These are phyloP conservation scores for Cyclargus thomasi DNA, from an alignment of 1,140 invertebrate species.

Conservation along the genomic window DNA sequence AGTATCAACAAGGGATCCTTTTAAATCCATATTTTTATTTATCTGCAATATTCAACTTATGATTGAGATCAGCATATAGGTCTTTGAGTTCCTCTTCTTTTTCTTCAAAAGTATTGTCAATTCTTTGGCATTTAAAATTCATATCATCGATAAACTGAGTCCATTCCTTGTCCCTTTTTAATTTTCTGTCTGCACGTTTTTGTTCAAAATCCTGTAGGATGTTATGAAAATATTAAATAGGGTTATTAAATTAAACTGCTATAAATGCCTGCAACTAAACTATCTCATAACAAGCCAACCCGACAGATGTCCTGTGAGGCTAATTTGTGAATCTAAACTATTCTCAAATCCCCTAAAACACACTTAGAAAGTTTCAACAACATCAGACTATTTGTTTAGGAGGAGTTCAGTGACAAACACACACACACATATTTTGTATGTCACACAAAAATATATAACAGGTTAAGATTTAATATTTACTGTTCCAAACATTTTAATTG, in stretches of 20 bases:
- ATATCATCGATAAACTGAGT: slow-evolving; percentile 85
- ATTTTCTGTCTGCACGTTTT: slow-evolving; percentile 75
- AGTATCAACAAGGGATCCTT: slow-evolving; percentile 76
- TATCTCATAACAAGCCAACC: background rate
- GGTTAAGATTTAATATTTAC: too few species aligned
- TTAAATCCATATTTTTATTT: slow-evolving; percentile 69
- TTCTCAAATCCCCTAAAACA: too few species aligned
- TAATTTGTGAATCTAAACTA: too few species aligned
- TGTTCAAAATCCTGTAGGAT: slow-evolving; percentile 61
- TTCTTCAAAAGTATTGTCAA: slow-evolving; percentile 85
- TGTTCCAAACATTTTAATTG: too few species aligned
- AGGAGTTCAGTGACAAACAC: too few species aligned
- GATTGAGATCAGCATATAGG: slow-evolving; percentile 84
- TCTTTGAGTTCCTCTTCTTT: slow-evolving; percentile 86
- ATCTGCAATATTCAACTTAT: slow-evolving; percentile 80
- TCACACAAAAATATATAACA: too few species aligned
- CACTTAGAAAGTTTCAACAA: too few species aligned
- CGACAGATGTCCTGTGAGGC: too few species aligned
- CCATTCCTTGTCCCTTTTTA: slow-evolving; percentile 80
- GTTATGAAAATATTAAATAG: too few species aligned
- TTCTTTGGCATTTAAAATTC: slow-evolving; percentile 81
- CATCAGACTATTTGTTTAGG: too few species aligned
- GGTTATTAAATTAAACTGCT: too few species aligned
- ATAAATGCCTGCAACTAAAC: slow-evolving; percentile 15
- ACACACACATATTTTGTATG: too few species aligned